Base-by-base conservation (phyloP, 2,888 invertebrate genomes). In the Megamerina dolium region DNA sequence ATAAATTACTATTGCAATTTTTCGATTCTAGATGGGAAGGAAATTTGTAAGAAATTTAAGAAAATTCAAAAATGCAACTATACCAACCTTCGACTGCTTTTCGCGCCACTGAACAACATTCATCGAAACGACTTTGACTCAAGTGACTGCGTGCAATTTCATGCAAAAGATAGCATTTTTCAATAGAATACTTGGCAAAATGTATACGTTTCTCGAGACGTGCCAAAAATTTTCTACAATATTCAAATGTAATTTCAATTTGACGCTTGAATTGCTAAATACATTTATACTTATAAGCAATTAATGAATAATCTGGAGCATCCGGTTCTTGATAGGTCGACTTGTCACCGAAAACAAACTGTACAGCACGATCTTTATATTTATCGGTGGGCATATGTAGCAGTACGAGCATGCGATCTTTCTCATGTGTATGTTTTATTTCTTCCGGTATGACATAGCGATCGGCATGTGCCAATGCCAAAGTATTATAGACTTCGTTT, bases 401-500 rank as follows among this genome's bases (percentile, higher is more conserved):
- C 12, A 65, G 50, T 9, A 56, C 27, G 0, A 56, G 3, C 2
- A 43, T 21, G 5, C 53, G 53, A 20, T 59, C 56, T 5, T 44
- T 44, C 6, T 32, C 32, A 12, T 34, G 43, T 6, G 20, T 8
- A 4, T 29, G 4, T 1, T 49, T 23, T 18, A 57, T 47, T 6
- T 56, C 44, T 2, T 46, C 46, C 12, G 52, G 43, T 38, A 59
- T 46, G 17, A 54, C 54, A 50, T 56, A 68, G 43, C 54, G 54
- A 54, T 66, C 64, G 30, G 61, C 51, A 51, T 63, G 59, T n/a
- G 68, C 60, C 44, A 70, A 39, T 4, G 61, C 70, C 19, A 68
- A 38, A 6, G 60, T 59, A 49, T 70, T 68, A 41, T 64, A 69
- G 18, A 70, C 63, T 51, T 70, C 70, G 49, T 66, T 66, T 17